Evolutionary conservation across 2,113 vertebrate species (phyloP).

Genomic region (Cygnus buccinator): DNA sequence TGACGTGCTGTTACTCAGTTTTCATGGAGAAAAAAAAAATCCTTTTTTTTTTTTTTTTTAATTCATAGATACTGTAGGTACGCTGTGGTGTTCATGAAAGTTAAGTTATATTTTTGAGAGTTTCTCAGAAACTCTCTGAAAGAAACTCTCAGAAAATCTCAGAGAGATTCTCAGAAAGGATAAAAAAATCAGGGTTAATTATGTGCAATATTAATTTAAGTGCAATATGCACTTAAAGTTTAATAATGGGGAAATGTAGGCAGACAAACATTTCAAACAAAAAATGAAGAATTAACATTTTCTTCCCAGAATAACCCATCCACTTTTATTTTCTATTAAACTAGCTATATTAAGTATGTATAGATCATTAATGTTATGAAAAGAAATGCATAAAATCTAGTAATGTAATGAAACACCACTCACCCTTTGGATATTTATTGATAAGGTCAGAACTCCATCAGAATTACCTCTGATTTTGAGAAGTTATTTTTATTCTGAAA

Average conservation of each 20-base stretch:
- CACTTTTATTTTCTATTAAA: background rate
- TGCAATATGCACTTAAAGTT: background rate
- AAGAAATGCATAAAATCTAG: background rate
- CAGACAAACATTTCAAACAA: background rate
- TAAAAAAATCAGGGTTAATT: background rate
- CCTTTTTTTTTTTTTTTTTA: background rate
- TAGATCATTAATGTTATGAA: background rate
- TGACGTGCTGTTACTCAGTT: background rate
- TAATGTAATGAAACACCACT: background rate
- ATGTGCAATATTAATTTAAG: background rate
- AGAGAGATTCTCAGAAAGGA: background rate
- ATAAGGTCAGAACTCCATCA: background rate
- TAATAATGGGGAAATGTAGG: background rate
- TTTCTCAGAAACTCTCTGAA: background rate
- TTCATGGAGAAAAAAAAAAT: background rate
- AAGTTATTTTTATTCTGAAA: background rate
- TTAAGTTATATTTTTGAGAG: background rate
- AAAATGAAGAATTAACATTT: background rate
- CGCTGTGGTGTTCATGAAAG: background rate
- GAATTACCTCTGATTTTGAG: background rate
- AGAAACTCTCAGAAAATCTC: no score
- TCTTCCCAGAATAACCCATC: background rate
- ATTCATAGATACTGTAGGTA: background rate
- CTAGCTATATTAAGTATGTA: background rate
- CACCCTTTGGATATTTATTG: background rate